Percentiles rank a stretch among this genome's conserved stretches.
These are phyloP conservation scores for Ptychodera flava DNA, from an alignment of 35 echinoderm and acorn worm species.

Conservation along the genomic window DNA sequence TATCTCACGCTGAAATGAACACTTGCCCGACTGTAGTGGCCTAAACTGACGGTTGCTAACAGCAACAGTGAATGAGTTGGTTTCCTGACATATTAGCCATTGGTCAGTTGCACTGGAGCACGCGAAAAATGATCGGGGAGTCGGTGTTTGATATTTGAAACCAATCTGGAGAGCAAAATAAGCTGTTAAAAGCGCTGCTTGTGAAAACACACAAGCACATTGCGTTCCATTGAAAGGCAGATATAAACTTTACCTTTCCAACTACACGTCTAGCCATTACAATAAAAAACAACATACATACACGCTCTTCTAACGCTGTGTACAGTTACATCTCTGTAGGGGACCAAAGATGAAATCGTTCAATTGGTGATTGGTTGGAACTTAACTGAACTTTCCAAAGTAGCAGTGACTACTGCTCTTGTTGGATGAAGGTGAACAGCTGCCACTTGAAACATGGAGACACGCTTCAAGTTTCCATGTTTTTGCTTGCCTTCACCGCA, in stretches of 20 bases:
- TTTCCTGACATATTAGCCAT: neutral
- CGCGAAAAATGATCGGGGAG: neutral
- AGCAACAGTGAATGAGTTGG: neutral
- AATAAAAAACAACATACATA: neutral
- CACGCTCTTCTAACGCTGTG: neutral
- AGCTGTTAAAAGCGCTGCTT: neutral
- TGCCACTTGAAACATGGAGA: too few relatives aligned
- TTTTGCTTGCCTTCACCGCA: too few relatives aligned
- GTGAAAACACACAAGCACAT: neutral
- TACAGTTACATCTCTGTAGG: neutral
- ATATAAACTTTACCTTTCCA: neutral
- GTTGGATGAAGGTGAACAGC: too few relatives aligned
- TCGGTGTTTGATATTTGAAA: neutral
- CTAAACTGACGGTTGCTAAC: neutral
- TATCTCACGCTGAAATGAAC: neutral
- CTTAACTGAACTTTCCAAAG: too few relatives aligned
- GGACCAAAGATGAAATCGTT: too few relatives aligned
- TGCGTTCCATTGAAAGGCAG: too few relatives aligned
- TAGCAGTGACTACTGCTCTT: too few relatives aligned
- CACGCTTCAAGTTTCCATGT: too few relatives aligned
- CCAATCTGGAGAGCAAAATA: neutral
- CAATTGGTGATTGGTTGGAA: too few relatives aligned
- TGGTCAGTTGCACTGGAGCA: neutral
- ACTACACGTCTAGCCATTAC: neutral
- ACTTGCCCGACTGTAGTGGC: neutral